A percentile compares a stretch with the other conserved stretches of the same genome.
Conservation (phyloP, 2,797 vertebrate species). For the Chelidonichthys spinosus region DNA sequence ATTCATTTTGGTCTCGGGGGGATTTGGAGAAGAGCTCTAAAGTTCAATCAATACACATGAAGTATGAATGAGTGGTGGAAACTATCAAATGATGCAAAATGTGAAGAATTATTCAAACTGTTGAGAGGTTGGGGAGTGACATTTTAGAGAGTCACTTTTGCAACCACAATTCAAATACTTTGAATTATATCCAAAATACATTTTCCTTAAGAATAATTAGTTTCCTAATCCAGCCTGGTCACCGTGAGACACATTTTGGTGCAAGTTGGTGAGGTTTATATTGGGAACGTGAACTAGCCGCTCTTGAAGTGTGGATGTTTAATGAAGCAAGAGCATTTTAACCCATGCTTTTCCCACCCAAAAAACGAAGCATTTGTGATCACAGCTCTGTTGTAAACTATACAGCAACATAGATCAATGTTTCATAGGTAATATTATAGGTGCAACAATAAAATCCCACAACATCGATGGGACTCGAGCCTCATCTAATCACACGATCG, state of each 20-base stretch:
- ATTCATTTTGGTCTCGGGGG: slow-evolving; percentile 51
- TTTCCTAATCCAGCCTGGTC: too few species aligned
- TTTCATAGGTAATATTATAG: too few species aligned
- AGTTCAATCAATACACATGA: slow-evolving; percentile 21
- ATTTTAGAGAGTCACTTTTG: not conserved
- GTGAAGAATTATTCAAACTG: not conserved
- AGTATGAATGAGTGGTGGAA: slow-evolving; percentile 22
- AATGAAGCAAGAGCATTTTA: not conserved
- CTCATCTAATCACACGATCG: slow-evolving; percentile 9
- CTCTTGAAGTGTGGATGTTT: not conserved
- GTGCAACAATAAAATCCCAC: slow-evolving; percentile 15
- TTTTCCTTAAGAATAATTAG: too few species aligned
- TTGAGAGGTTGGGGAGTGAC: not conserved
- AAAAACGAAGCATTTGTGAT: too few species aligned
- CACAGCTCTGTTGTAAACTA: not conserved
- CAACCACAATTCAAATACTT: not conserved
- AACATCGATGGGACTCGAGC: not conserved
- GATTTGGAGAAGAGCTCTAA: not conserved
- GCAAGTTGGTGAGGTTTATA: not conserved
- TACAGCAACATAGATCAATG: not conserved
- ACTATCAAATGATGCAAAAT: not conserved
- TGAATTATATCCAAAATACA: not conserved
- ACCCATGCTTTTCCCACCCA: not conserved
- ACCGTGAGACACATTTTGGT: too few species aligned
- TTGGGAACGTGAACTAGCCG: not conserved